phyloP scores from a whole-genome alignment of 2,888 invertebrate genomes.

The Dicyrtomina minuta region DNA sequence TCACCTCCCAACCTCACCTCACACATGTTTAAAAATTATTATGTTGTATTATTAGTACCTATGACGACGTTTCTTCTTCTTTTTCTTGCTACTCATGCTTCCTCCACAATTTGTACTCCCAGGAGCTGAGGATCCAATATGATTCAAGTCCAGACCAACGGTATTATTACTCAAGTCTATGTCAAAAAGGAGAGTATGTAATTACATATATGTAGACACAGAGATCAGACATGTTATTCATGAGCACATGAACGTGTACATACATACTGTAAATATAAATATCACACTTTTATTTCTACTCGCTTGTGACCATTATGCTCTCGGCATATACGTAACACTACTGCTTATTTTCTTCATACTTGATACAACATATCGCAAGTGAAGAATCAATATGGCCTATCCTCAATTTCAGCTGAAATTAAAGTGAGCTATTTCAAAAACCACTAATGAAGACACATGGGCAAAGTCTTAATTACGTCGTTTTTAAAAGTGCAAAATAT shows the following conservation, averaged over 20 bases:
- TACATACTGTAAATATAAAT: background rate
- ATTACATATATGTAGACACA: background rate
- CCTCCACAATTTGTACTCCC: conserved; percentile 59
- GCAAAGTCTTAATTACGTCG: too few relatives aligned
- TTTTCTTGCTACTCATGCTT: conserved; percentile 73
- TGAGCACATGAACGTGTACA: background rate
- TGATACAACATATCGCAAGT: too few relatives aligned
- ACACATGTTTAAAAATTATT: conserved; percentile 9
- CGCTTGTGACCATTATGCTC: too few relatives aligned
- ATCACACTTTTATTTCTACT: too few relatives aligned
- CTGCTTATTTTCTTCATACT: too few relatives aligned
- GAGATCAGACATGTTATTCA: background rate
- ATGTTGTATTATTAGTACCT: conserved; percentile 59
- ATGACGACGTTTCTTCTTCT: conserved; percentile 92
- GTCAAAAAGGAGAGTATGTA: background rate
- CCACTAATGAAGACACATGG: too few relatives aligned
- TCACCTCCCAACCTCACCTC: background rate
- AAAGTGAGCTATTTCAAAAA: too few relatives aligned
- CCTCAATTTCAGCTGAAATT: too few relatives aligned
- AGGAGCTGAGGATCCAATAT: conserved; percentile 29
- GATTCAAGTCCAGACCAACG: conserved; percentile 29
- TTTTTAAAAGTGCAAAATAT: too few relatives aligned
- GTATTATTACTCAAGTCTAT: conserved; percentile 30
- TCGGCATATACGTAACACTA: too few relatives aligned
- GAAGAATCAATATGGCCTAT: too few relatives aligned